phyloP scores from a whole-genome alignment of 2,888 invertebrate genomes.

The Ormyrus nitidulus region DNA sequence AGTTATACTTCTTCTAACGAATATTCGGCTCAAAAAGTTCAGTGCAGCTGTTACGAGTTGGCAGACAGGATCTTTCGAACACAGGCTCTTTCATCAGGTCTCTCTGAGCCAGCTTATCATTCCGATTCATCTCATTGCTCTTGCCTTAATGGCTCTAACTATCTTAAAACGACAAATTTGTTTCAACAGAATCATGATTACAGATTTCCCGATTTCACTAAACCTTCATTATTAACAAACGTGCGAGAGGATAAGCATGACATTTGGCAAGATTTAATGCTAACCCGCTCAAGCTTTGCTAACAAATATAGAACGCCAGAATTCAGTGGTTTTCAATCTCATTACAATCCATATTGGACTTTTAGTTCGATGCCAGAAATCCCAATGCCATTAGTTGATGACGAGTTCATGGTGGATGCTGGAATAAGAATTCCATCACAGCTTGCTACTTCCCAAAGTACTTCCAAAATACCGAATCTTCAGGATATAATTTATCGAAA shows the following conservation, averaged over 20 bases:
- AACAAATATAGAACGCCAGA: slow-evolving; percentile 60
- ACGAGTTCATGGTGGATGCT: slow-evolving; percentile 73
- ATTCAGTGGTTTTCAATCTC: slow-evolving; percentile 61
- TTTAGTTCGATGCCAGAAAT: slow-evolving; percentile 73
- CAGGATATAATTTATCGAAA: slow-evolving; percentile 68
- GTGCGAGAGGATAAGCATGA: slow-evolving; percentile 64
- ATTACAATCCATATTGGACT: slow-evolving; percentile 73
- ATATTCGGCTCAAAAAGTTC: slow-evolving; percentile 57
- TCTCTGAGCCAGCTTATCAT: background rate
- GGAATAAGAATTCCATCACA: slow-evolving; percentile 72
- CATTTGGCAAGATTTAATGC: slow-evolving; percentile 63
- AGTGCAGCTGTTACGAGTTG: slow-evolving; percentile 65
- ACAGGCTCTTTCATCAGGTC: slow-evolving; percentile 20
- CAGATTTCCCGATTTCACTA: slow-evolving; percentile 62
- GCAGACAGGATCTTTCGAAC: slow-evolving; percentile 58
- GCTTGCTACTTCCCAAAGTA: slow-evolving; percentile 66
- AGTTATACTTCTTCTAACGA: slow-evolving; percentile 63
- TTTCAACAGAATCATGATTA: slow-evolving; percentile 52
- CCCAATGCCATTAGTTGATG: slow-evolving; percentile 70
- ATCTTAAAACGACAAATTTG: slow-evolving; percentile 44
- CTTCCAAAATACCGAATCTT: slow-evolving; percentile 70
- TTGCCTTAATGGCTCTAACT: slow-evolving; percentile 49
- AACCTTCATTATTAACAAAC: slow-evolving; percentile 64
- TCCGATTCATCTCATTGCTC: slow-evolving; percentile 50
- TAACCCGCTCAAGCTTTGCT: slow-evolving; percentile 60